A percentile compares a stretch with the other conserved stretches of the same genome.
Conservation (phyloP, 2,113 vertebrate species). For the Oncorhynchus kisutch region DNA sequence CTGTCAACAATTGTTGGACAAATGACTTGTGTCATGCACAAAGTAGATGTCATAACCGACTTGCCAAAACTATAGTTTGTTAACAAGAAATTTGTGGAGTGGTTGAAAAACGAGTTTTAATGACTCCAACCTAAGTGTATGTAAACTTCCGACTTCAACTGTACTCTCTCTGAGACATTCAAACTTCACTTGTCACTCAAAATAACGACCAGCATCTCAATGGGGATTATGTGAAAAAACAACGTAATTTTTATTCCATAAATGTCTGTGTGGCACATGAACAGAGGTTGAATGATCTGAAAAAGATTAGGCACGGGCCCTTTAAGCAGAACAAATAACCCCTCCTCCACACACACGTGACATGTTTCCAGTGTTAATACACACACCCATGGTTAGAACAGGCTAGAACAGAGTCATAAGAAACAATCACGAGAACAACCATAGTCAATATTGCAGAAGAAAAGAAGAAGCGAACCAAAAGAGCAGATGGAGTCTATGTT, state of each 20-base stretch:
- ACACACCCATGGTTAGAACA: slow-evolving; percentile 57
- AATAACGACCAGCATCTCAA: slow-evolving; percentile 1
- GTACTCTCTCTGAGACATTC: no score
- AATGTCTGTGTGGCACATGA: slow-evolving; percentile 73
- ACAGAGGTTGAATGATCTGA: slow-evolving; percentile 71
- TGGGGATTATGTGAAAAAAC: slow-evolving; percentile 58
- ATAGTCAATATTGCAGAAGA: slow-evolving; percentile 65
- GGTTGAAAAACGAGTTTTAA: no score
- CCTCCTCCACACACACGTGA: slow-evolving; percentile 39
- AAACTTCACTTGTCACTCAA: slow-evolving; percentile 16
- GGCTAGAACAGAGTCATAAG: slow-evolving; percentile 61
- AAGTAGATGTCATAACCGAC: no score
- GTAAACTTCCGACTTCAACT: no score
- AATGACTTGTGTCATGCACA: no score
- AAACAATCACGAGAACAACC: slow-evolving; percentile 65
- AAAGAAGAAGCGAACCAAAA: slow-evolving; percentile 44
- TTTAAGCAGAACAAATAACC: slow-evolving; percentile 67
- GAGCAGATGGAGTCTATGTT: slow-evolving; percentile 74
- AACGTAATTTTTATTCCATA: slow-evolving; percentile 70
- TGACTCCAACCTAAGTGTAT: no score
- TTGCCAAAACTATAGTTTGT: no score
- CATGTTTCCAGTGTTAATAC: slow-evolving; percentile 51
- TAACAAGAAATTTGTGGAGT: no score
- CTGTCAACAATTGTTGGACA: no score
- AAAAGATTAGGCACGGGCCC: slow-evolving; percentile 73